These are phyloP conservation scores for Drosophila baimaii DNA, from an alignment of 1,140 invertebrate species.

Conservation along the genomic window DNA sequence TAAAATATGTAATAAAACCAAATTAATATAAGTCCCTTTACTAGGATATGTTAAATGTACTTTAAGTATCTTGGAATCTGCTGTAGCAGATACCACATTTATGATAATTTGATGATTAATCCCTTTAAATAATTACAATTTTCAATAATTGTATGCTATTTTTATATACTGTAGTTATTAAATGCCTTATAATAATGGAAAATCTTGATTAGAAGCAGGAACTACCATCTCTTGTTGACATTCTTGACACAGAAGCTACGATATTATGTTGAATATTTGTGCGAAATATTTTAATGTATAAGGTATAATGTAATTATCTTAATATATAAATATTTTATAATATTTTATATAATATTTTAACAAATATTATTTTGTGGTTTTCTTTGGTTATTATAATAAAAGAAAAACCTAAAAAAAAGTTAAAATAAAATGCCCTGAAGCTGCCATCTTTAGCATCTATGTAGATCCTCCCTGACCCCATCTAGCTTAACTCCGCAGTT, in stretches of 20 bases:
- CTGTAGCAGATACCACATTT: not conserved
- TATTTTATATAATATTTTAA: no score
- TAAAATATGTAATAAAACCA: not conserved
- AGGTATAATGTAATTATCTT: no score
- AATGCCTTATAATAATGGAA: not conserved
- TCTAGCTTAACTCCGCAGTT: not conserved
- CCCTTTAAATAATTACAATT: not conserved
- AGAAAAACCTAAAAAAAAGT: no score
- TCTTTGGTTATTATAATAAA: no score
- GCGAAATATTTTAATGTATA: no score
- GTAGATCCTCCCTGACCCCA: no score
- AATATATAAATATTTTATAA: not conserved
- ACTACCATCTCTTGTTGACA: not conserved
- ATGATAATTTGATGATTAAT: not conserved
- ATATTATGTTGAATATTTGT: not conserved
- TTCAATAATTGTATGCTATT: not conserved
- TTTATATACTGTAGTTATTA: not conserved
- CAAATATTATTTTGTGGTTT: no score
- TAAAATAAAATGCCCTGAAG: rapidly evolving
- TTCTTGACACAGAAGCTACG: not conserved
- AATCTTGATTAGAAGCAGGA: not conserved
- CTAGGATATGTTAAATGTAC: not conserved
- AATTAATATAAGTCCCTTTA: not conserved
- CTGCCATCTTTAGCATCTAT: not conserved
- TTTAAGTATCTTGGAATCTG: not conserved